Evolutionary conservation across 2,888 invertebrate genomes (phyloP), one percentile per base, ranked within the genome.

Genomic region (Morpho deidamia): DNA sequence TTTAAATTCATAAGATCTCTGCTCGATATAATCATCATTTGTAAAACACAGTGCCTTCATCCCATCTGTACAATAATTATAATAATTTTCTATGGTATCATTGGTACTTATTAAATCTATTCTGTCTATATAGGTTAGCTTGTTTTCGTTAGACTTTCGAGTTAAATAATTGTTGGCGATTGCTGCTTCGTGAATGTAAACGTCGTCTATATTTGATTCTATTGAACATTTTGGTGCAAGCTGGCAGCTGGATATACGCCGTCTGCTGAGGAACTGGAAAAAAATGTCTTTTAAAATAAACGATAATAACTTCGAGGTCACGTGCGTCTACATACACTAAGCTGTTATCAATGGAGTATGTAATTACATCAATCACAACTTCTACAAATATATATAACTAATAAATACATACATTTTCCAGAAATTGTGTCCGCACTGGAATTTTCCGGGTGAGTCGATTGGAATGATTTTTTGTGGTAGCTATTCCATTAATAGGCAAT

Each of bases 371-470:
- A 23, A 23, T 23, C 23, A 23, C 23, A 23, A 23, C 23, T 23
- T 23, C 23, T 23, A 23, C 1, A 23, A 23, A 23, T 23, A 23
- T 23, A 23, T 23, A 42, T 7, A 12, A 34, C 41, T 33, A 59
- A 35, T 45, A 23, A 23, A 39, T 68, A 81, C 83, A 79, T 71
- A 92, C 92, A 75, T 92, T 86, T 77, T 91, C 90, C 58, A 91
- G 74, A 83, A 90, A 91, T 63, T 84, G 80, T 41, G 90, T 82
- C 60, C 83, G 78, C 56, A 76, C 60, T 42, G 87, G 84, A 64
- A 91, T 78, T 76, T 90, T 90, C 74, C 86, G 81, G 68, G 90
- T 76, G 63, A 91, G 74, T 64, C 88, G 90, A 70, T 82, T 86
- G 55, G 90, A 75, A 74, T 90, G 90, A 71, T 76, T 91, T 78